phyloP scores from a whole-genome alignment of 2,888 invertebrate genomes.

The Scaptomyza polygonia region DNA sequence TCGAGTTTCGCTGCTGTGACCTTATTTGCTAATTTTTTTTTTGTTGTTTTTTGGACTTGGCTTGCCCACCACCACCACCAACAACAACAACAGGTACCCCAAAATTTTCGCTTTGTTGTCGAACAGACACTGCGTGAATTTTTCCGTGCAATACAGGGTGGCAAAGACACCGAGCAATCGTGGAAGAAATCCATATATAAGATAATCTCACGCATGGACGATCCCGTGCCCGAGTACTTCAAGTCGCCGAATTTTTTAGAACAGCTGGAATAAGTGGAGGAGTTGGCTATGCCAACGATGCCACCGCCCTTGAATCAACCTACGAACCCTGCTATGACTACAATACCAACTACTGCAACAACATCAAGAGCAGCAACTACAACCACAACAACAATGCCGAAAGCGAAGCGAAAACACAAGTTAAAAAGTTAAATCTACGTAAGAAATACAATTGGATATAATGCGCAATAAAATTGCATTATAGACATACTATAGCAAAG shows the following conservation, averaged over 20 bases:
- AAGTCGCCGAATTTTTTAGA: conserved; percentile 99
- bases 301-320: conserved; percentile 54
- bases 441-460: conserved; percentile 72
- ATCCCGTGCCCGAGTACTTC: conserved; percentile 99
- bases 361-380: conserved; percentile 34
- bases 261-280: conserved; percentile 92
- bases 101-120: conserved; percentile 98
- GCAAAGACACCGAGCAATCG: conserved; percentile 98
- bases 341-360: conserved; percentile 46
- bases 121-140: conserved; percentile 99
- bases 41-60: conserved; percentile 16
- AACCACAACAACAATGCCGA: conserved; percentile 59
- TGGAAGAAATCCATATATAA: conserved; percentile 99
- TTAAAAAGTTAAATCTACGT: conserved; percentile 73
- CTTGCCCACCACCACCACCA: conserved; percentile 15
- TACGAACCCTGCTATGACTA: conserved; percentile 56
- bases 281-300: conserved; percentile 70
- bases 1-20: conserved; percentile 38
- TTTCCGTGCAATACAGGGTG: conserved; percentile 98
- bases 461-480: conserved; percentile 34
- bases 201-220: conserved; percentile 99
- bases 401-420: conserved; percentile 68
- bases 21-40: conserved; percentile 47
- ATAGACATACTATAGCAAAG: conserved; percentile 21
- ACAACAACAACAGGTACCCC: conserved; percentile 93